Conservation (phyloP, 2,888 invertebrate species). For the Lucinisca nassula region DNA sequence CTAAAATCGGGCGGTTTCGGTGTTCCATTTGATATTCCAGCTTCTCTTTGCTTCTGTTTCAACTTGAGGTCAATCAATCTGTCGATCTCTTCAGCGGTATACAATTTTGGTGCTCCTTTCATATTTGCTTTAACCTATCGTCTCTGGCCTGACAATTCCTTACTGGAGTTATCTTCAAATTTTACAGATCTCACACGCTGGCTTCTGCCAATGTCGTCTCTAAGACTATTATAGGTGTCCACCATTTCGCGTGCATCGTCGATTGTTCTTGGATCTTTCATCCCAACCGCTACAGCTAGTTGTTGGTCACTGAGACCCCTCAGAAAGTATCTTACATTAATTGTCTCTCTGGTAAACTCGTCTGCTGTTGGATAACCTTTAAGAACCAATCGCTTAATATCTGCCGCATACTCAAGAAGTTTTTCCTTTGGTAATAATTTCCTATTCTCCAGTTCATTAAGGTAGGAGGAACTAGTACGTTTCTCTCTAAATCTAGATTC, state of each 20-base stretch:
- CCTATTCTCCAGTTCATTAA: constrained; percentile 47
- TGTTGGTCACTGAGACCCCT: constrained; percentile 53
- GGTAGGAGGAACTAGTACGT: constrained; percentile 46
- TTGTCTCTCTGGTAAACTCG: constrained; percentile 40
- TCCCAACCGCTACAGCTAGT: constrained; percentile 21
- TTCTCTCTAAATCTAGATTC: constrained; percentile 52
- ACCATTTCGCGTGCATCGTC: not conserved
- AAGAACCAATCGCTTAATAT: constrained; percentile 43
- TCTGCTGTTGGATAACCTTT: constrained; percentile 53
- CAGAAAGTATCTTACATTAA: constrained; percentile 51
- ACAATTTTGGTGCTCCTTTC: not conserved
- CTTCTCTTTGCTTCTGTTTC: too few species aligned
- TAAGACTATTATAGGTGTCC: too few species aligned
- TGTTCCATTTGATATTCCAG: too few species aligned
- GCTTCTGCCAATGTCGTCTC: not conserved
- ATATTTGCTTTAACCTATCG: not conserved
- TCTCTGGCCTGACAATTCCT: not conserved
- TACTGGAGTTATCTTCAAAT: not conserved
- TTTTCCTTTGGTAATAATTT: constrained; percentile 43
- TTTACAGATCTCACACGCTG: not conserved
- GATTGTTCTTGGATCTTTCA: not conserved
- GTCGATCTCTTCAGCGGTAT: not conserved
- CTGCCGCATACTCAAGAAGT: constrained; percentile 50
- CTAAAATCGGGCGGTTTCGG: too few species aligned
- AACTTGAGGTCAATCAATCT: too few species aligned